phyloP scores from a whole-genome alignment of 2,888 invertebrate genomes.

The Drosophila seclusa region DNA sequence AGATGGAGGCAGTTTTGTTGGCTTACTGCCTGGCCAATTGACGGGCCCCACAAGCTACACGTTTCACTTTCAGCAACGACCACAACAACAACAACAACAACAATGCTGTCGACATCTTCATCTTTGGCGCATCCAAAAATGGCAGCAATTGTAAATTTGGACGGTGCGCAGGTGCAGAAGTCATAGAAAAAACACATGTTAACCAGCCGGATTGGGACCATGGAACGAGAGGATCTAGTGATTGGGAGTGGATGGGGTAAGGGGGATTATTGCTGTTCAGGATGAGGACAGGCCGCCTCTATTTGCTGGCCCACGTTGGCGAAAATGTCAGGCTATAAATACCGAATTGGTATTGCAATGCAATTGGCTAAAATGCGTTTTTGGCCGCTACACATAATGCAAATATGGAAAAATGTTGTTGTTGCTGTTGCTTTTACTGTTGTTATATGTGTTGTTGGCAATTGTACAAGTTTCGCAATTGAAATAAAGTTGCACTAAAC shows the following conservation, averaged over 20 bases:
- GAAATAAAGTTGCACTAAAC: constrained; percentile 75
- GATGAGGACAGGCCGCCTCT: constrained; percentile 14
- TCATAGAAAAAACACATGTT: constrained; percentile 70
- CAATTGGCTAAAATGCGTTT: constrained; percentile 75
- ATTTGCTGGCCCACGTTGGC: constrained; percentile 61
- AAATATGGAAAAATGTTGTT: constrained; percentile 70
- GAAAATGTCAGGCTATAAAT: constrained; percentile 80
- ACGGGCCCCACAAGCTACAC: constrained; percentile 63
- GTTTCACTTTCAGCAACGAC: constrained; percentile 68
- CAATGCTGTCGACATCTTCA: constrained; percentile 73
- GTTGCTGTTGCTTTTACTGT: constrained; percentile 19
- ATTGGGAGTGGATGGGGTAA: not conserved
- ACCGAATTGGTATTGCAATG: constrained; percentile 72
- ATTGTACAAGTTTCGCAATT: constrained; percentile 68
- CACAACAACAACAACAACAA: constrained; percentile 25
- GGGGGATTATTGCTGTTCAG: not conserved
- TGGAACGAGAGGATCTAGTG: not conserved
- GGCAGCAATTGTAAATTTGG: constrained; percentile 73
- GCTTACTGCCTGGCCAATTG: constrained; percentile 43
- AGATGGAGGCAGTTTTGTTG: constrained; percentile 19
- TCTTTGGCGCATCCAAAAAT: constrained; percentile 72
- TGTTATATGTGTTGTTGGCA: constrained; percentile 39
- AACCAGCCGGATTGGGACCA: constrained; percentile 51
- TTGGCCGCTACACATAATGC: constrained; percentile 71
- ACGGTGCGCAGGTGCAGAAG: constrained; percentile 67